Evolutionary conservation across 2,888 invertebrate genomes (phyloP), one percentile per base, ranked within the genome.

Genomic region (Nomada flava): DNA sequence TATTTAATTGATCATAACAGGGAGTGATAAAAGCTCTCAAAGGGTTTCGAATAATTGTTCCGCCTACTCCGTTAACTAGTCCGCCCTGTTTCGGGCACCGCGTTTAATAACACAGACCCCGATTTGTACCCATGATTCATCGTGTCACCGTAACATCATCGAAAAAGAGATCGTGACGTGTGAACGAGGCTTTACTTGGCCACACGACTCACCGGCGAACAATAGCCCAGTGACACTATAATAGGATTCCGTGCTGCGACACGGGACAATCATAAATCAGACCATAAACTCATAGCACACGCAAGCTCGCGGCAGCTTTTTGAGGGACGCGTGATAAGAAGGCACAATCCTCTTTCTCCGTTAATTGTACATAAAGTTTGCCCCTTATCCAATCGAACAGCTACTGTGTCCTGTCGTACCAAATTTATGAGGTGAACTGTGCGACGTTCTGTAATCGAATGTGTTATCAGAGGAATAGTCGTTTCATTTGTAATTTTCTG

Each of bases 221-320:
- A 65, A 65, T 62, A 60, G 44, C 11, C 42, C 26, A 59, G 36
- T 53, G 76, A 53, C 76, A 36, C 70, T 42, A 63, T 59, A 77
- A 53, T 29, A 4, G 13, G 59, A 59, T 52, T 65, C 60, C 7
- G 42, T 20, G 47, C 47, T 26, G 42, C 13, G 23, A 23, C 55
- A n/a, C 18, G 15, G 9, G 47, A 68, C 15, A 50, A 44, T 13
- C 10, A 15, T 20, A 9, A 18, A 20, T 20, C 44, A 44, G 67
- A 29, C 18, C 36, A 18, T 18, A 47, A 10, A 47, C 7, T 5
- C 29, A 53, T 67, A 65, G 29, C 29, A 7, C 5, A 60, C 65
- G 72, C 72, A 72, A 79, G 65, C 52, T 80, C 60, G 79, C 73
- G 83, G 62, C 47, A 77, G 81, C 77, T 72, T 47, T 13, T 53